Evolutionary conservation across 2,797 vertebrate species (phyloP).

Genomic region (Myiotriccus ornatus): DNA sequence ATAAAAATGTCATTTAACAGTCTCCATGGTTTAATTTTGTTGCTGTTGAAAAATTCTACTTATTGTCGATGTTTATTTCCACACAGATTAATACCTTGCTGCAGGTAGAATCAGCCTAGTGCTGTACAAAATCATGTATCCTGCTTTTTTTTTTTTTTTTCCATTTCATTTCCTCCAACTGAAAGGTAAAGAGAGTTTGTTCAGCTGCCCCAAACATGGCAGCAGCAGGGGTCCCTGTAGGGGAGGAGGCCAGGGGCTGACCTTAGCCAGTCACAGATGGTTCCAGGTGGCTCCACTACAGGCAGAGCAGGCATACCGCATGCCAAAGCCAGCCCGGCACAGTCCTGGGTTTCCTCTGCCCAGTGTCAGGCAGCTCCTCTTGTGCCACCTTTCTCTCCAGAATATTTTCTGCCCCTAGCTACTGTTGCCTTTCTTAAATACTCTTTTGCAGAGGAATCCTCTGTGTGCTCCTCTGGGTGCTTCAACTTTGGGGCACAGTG

Average conservation of each 20-base stretch:
- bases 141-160: background rate
- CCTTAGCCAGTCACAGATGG: background rate
- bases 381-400: background rate
- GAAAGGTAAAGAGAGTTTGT: background rate
- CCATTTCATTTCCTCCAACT: background rate
- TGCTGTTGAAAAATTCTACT: background rate
- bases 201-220: background rate
- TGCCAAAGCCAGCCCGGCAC: too few species aligned
- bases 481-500: background rate
- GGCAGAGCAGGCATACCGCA: accelerated
- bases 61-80: background rate
- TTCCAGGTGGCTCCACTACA: background rate
- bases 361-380: accelerated
- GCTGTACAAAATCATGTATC: background rate
- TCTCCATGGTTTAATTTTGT: background rate
- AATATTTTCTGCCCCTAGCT: background rate
- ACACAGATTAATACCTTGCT: background rate
- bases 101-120: background rate
- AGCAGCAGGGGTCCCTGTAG: background rate
- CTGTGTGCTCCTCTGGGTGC: background rate
- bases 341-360: background rate
- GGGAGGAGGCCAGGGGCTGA: background rate
- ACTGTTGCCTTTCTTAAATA: background rate
- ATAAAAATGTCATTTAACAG: background rate
- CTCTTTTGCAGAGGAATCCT: background rate